Conservation (phyloP, 2,797 vertebrate genomes). For the Rhabdophis nuchalis region DNA sequence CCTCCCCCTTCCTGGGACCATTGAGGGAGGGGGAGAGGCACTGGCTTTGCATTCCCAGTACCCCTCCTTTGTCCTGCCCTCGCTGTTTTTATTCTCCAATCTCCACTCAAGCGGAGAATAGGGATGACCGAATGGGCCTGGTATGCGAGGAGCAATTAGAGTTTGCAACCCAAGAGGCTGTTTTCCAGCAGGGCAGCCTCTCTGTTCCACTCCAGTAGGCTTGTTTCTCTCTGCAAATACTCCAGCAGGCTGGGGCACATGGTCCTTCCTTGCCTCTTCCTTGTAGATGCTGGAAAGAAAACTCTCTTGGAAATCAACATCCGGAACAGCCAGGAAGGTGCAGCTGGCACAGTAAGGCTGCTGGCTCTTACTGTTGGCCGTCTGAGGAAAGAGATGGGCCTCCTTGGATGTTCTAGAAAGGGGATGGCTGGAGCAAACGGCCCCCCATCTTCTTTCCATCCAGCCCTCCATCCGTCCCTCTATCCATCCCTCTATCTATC, state of each 20-base stretch:
- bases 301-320: neutral
- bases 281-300: neutral
- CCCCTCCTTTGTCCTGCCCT: constrained; percentile 72
- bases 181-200: neutral
- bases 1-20: constrained; percentile 45
- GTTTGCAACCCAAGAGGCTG: constrained; percentile 40
- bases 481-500: too few species aligned
- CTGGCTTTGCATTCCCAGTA: constrained; percentile 68
- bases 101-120: constrained; percentile 77
- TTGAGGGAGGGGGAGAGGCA: constrained; percentile 53
- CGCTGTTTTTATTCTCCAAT: constrained; percentile 68
- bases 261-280: neutral
- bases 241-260: constrained; percentile 9
- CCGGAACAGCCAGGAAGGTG: neutral
- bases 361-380: neutral
- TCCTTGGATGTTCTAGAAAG: neutral
- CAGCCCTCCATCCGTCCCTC: neutral
- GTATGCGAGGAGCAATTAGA: constrained; percentile 64
- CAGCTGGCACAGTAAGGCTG: neutral
- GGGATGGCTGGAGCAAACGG: neutral
- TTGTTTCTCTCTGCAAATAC: neutral
- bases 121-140: constrained; percentile 70
- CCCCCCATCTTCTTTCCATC: neutral
- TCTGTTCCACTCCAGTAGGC: neutral
- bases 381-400: neutral